Percentiles rank a stretch among this genome's conserved stretches.
Conservation (phyloP, 2,797 vertebrate genomes). For the Jordanella pulchra region DNA sequence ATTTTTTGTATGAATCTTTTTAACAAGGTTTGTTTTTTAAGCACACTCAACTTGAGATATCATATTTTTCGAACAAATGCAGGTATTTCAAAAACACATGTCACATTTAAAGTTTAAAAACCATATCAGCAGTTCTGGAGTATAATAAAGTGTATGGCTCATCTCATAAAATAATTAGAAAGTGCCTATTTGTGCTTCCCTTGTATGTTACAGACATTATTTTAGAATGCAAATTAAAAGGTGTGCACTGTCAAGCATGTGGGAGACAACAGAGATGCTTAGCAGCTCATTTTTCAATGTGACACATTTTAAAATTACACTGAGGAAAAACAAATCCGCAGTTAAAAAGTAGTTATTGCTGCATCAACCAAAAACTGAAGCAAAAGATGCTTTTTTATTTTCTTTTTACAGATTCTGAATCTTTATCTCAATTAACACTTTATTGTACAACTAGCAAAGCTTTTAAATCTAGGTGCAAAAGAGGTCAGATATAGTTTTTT, state of each 20-base stretch:
- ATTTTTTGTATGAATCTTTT: not conserved
- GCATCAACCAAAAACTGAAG: not conserved
- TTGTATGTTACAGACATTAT: not conserved
- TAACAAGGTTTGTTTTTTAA: not conserved
- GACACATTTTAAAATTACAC: not conserved
- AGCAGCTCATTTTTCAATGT: not conserved
- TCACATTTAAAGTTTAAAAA: not conserved
- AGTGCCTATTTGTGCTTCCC: not conserved
- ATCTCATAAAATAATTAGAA: not conserved
- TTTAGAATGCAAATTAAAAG: not conserved
- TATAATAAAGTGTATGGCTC: not conserved
- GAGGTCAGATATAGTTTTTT: not conserved
- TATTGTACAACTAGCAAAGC: not conserved
- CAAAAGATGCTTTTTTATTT: not conserved
- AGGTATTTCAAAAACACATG: not conserved
- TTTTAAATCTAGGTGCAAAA: not conserved
- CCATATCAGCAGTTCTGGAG: not conserved
- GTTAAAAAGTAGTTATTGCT: not conserved
- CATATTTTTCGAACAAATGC: not conserved
- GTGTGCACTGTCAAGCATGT: slow-evolving; percentile 3
- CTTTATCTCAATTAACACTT: not conserved
- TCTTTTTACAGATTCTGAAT: not conserved
- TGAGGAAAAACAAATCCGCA: not conserved
- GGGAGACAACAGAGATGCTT: not conserved
- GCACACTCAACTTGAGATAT: not conserved